phyloP scores from a whole-genome alignment of 2,888 invertebrate species.

The Siphonodentalium dalli region DNA sequence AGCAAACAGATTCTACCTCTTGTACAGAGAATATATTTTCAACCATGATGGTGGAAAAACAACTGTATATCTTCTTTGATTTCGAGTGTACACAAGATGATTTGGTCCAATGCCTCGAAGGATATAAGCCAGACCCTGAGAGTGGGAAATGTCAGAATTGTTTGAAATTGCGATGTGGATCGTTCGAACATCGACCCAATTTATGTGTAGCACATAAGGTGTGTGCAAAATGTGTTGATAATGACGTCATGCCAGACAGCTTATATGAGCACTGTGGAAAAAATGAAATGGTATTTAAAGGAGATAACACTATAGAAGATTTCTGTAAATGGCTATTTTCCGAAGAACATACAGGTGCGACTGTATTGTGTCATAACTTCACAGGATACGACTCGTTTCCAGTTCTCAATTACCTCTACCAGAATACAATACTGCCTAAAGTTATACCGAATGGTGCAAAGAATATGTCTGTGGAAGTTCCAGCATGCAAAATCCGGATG shows the following conservation, averaged over 20 bases:
- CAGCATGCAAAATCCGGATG: too few species aligned
- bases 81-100: slow-evolving; percentile 21
- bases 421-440: slow-evolving; percentile 17
- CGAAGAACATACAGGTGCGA: slow-evolving; percentile 16
- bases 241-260: slow-evolving; percentile 4
- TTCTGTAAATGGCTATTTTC: slow-evolving; percentile 32
- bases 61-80: too few species aligned
- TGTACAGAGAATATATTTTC: too few species aligned
- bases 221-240: slow-evolving; percentile 17
- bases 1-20: too few species aligned
- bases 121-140: slow-evolving; percentile 2
- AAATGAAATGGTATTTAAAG: slow-evolving; percentile 20
- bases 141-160: slow-evolving; percentile 19
- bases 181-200: slow-evolving; percentile 23
- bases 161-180: slow-evolving; percentile 23
- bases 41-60: too few species aligned
- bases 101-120: slow-evolving; percentile 10
- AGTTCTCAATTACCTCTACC: slow-evolving; percentile 20
- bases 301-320: slow-evolving; percentile 3
- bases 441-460: slow-evolving; percentile 24
- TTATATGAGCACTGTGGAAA: slow-evolving; percentile 19
- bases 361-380: slow-evolving; percentile 29
- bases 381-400: slow-evolving; percentile 30
- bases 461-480: slow-evolving; percentile 10
- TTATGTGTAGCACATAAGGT: slow-evolving; percentile 28